phyloP scores from a whole-genome alignment of 1,140 invertebrate genomes.

The Orchesella cincta region DNA sequence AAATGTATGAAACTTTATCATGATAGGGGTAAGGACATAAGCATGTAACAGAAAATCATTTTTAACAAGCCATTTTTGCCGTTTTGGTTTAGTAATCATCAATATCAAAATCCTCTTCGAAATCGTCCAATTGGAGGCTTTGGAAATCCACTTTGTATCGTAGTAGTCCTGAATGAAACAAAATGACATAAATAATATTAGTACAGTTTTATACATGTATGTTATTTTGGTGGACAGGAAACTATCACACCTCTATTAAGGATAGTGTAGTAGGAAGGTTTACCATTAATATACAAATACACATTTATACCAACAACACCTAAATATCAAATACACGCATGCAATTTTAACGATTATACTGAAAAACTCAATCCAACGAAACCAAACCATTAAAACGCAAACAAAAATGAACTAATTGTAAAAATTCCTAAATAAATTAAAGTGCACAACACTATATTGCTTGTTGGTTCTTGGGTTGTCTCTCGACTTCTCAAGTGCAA shows the following conservation, averaged over 20 bases:
- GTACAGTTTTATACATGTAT: neutral
- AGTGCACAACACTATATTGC: too few relatives aligned
- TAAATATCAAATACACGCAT: too few relatives aligned
- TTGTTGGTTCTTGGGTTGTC: too few relatives aligned
- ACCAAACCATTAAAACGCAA: too few relatives aligned
- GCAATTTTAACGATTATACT: too few relatives aligned
- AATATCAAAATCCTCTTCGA: slow-evolving; percentile 81
- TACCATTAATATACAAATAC: slow-evolving; percentile 8
- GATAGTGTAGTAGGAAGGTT: neutral
- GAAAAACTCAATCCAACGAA: too few relatives aligned
- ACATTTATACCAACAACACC: neutral
- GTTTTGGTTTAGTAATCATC: slow-evolving; percentile 80
- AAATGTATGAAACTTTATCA: slow-evolving; percentile 3
- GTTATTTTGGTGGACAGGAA: too few relatives aligned
- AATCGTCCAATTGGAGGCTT: slow-evolving; percentile 87
- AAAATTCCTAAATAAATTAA: too few relatives aligned
- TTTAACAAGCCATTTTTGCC: neutral
- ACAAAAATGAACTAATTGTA: too few relatives aligned
- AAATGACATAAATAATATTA: slow-evolving; percentile 35
- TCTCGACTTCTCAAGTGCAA: too few relatives aligned
- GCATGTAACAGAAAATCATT: too few relatives aligned
- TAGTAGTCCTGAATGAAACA: slow-evolving; percentile 77
- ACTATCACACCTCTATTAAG: neutral
- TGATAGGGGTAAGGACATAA: neutral
- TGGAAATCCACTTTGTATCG: slow-evolving; percentile 99